These are phyloP conservation scores for Ostrea edulis DNA, from an alignment of 1,140 invertebrate species.

Conservation along the genomic window DNA sequence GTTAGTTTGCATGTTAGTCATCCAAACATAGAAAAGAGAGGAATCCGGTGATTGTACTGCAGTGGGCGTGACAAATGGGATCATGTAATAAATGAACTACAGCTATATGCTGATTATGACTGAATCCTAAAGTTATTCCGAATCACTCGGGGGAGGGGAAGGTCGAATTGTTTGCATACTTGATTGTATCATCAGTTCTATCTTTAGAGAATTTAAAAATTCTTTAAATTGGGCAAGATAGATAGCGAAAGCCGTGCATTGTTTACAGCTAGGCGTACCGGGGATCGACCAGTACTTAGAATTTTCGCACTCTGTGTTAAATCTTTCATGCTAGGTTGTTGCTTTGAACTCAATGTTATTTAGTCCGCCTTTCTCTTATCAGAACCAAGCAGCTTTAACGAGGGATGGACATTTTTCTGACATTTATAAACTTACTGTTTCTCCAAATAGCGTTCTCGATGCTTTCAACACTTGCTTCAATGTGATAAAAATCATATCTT, in stretches of 20 bases:
- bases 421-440: no score
- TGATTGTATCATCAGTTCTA: neutral
- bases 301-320: neutral
- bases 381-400: neutral
- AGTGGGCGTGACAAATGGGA: conserved; percentile 18
- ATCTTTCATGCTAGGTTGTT: neutral
- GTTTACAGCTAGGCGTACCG: neutral
- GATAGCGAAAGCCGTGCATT: neutral
- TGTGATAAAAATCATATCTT: no score
- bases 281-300: neutral
- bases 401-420: neutral
- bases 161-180: neutral
- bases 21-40: neutral
- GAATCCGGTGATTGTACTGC: neutral
- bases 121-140: neutral
- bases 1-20: neutral
- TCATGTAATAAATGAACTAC: neutral
- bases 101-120: neutral
- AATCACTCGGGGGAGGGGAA: neutral
- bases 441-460: no score
- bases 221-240: neutral
- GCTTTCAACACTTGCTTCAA: no score
- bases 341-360: neutral
- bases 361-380: neutral
- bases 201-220: neutral